A percentile compares a stretch with the other conserved stretches of the same genome.
Evolutionary conservation across 2,113 vertebrate genomes (phyloP).

Genomic region (Trematomus loennbergii): DNA sequence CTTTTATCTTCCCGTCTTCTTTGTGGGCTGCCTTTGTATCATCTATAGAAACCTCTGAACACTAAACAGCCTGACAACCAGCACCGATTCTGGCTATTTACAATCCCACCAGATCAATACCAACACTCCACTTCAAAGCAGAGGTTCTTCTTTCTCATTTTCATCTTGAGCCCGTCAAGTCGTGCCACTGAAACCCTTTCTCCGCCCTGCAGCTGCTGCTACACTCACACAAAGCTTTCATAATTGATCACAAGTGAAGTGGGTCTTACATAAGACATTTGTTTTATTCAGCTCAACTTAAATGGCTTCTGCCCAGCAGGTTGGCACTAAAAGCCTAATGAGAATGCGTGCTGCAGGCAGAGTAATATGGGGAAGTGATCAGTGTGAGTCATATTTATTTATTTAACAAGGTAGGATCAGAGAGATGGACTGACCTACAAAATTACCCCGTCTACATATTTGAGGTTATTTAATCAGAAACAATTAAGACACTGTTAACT

Average conservation of each 20-base stretch:
- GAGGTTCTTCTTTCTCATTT: conserved; percentile 65
- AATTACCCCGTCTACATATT: background rate
- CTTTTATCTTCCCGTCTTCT: conserved; percentile 57
- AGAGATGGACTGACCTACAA: conserved; percentile 1
- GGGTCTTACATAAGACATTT: conserved; percentile 74
- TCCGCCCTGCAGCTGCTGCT: conserved; percentile 61
- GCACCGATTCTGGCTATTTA: conserved; percentile 65
- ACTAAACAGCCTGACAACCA: conserved; percentile 56
- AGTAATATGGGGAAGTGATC: conserved; percentile 40
- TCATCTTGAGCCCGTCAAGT: conserved; percentile 58
- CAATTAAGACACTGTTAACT: background rate
- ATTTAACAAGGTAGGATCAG: conserved; percentile 11
- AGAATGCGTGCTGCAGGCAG: conserved; percentile 25
- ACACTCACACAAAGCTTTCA: conserved; percentile 64
- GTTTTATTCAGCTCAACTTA: conserved; percentile 76
- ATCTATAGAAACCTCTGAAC: conserved; percentile 41
- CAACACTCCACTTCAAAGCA: conserved; percentile 60
- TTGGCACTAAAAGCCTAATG: conserved; percentile 59
- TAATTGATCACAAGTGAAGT: conserved; percentile 79
- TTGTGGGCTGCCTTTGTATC: conserved; percentile 45
- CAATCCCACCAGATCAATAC: conserved; percentile 66
- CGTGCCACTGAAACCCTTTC: conserved; percentile 65
- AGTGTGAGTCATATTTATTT: conserved; percentile 17
- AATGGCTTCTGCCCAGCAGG: conserved; percentile 66
- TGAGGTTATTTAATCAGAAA: background rate